These are phyloP conservation scores for Petrocephalus zakoni DNA, from an alignment of 2,113 vertebrate genomes.

Conservation along the genomic window DNA sequence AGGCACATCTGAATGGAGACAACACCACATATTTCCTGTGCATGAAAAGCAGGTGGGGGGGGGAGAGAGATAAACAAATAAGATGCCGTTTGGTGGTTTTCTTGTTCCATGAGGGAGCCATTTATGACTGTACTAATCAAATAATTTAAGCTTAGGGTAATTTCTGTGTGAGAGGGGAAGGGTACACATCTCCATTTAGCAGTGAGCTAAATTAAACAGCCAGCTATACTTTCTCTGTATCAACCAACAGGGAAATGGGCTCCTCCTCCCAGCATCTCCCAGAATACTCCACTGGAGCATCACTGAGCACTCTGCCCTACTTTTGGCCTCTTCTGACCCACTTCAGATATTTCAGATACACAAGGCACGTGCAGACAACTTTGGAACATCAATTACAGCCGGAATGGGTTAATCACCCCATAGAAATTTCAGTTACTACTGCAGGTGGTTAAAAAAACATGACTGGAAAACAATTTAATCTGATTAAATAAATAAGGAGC, in stretches of 20 bases:
- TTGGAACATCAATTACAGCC: background rate
- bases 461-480: background rate
- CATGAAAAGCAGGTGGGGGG: background rate
- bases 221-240: background rate
- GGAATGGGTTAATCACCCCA: background rate
- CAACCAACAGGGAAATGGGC: background rate
- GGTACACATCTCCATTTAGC: background rate
- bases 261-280: background rate
- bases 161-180: background rate
- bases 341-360: background rate
- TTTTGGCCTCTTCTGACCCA: background rate
- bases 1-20: background rate
- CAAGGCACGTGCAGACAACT: background rate
- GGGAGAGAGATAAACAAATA: background rate
- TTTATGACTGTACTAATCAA: constrained; percentile 7
- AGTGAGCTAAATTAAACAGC: background rate
- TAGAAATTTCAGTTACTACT: background rate
- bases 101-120: background rate
- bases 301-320: background rate
- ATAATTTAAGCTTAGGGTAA: background rate
- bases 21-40: background rate
- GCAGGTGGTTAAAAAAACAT: background rate
- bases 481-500: background rate
- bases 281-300: background rate
- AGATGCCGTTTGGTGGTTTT: background rate